Base-by-base conservation (phyloP, 2,888 invertebrate genomes). In the Melinopterus prodromus region DNA sequence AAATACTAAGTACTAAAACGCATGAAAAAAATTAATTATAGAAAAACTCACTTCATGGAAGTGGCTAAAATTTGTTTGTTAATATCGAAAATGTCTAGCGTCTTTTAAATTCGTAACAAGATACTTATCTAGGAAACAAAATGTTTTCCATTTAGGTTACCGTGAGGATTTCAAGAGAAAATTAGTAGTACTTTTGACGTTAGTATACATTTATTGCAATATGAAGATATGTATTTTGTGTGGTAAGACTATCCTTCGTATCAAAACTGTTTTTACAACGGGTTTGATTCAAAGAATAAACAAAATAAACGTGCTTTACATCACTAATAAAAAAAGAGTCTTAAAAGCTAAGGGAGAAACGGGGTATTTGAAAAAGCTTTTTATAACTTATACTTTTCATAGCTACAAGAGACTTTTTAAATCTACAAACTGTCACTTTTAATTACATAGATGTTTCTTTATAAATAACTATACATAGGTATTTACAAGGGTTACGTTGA, bases 391-490 rank as follows among this genome's bases (percentile, higher is more conserved):
- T 37, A 26, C 36, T n/a, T 26, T 76, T 12, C 38, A 7, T 37
- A 70, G 35, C 53, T 77, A 70, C 35, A 77, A 16, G 76, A 35
- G 16, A 37, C 16, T n/a, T 69, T 53, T 37, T 76, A 38, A 38
- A 76, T 76, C 36, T 26, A 71, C 26, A 71, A 16, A 75, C 69
- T 16, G 76, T 38, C n/a, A 69, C 69, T n/a, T 76, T 76, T 53
- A 75, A 76, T 79, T 79, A 79, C 75, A 78, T 79, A 76, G 76
- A 79, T 76, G 76, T 71, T 71, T 71, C 7, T 74, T 26, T 87
- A 88, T 87, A 88, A 87, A 86, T 89, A 88, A 87, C 88, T 89
- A 88, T 89, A 89, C 88, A 89, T 89, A 89, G 89, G 89, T 89
- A 89, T 89, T 88, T 89, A 89, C 89, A 89, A 53, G 84, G 86